Base-by-base conservation (phyloP, 2,113 vertebrate species). In the Lamprotornis superbus region DNA sequence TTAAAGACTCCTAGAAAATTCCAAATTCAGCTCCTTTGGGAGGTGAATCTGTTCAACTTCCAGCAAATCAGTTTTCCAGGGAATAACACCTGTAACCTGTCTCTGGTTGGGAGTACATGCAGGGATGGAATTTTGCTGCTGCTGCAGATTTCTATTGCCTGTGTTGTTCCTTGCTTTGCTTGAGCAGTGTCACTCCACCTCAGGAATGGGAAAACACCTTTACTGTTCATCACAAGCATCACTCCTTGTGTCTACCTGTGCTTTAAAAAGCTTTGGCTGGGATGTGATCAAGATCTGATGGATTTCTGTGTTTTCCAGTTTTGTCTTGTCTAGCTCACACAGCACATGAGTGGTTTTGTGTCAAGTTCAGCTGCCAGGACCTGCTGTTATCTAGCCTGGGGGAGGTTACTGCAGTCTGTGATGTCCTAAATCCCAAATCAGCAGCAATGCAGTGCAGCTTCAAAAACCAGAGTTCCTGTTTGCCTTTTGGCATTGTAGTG, bases 181-280 rank as follows among this genome's bases (percentile, higher is more conserved):
- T 68, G 63, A 60, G 33, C 46, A 20, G 33, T 13, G 15, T 60
- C 55, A 19, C 3, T 28, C 8, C 15, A 33, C 39, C 33, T 37
- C 39, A 37, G 39, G 10, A 18, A 7, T 52, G 18, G 46, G 28
- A 19, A 61, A 69, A 20, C 18, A 8, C 37, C 47, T 61, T 69
- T 61, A 19, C 27, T 60, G 39, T 69, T 33, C 3, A 10, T 77
- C 27, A 52, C 22, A 33, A 46, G 12, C 19, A 11, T 69, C 11
- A 19, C 5, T 77, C 8, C 14, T 37, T 0, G 1, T 44, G 33
- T 18, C 14, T 60, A 2, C 25, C 12, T 37, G 16, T 53, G 18
- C 37, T 87, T 61, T 46, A 8, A 46, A 69, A 78, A 53, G 22
- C 39, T 27, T 27, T 69, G 46, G 10, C 19, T 44, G 55, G 39